These are phyloP conservation scores for Lumbricus terrestris DNA, from an alignment of 2,888 invertebrate genomes.

Conservation along the genomic window DNA sequence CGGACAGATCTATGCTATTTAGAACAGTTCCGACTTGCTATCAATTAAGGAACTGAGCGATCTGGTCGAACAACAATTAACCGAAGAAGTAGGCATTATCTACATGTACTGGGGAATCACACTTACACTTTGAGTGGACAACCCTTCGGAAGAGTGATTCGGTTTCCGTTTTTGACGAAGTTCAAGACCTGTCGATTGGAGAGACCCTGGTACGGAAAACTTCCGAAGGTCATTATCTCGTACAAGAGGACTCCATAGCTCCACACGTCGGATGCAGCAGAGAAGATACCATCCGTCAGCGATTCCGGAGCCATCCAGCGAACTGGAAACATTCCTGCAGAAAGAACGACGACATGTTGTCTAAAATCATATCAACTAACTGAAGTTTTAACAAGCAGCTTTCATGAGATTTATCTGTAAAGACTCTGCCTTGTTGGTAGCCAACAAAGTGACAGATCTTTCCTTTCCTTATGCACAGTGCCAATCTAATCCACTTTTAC, in stretches of 20 bases:
- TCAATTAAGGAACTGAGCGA: background rate
- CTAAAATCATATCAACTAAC: background rate
- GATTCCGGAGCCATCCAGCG: slow-evolving; percentile 93
- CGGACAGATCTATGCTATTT: background rate
- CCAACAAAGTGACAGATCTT: too few species aligned
- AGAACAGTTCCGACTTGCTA: background rate
- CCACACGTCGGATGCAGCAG: slow-evolving; percentile 87
- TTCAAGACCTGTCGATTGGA: slow-evolving; percentile 81
- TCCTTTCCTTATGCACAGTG: too few species aligned
- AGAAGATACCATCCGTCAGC: slow-evolving; percentile 77
- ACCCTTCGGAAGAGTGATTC: slow-evolving; percentile 73
- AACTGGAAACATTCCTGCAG: slow-evolving; percentile 75
- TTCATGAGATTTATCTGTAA: background rate
- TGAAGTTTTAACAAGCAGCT: background rate
- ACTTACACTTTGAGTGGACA: slow-evolving; percentile 79
- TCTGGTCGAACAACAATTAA: background rate
- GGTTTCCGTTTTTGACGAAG: slow-evolving; percentile 75
- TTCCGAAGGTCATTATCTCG: slow-evolving; percentile 82
- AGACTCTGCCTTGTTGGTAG: too few species aligned
- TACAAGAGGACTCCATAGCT: slow-evolving; percentile 83
- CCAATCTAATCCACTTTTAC: too few species aligned
- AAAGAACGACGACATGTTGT: background rate
- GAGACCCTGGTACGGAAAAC: slow-evolving; percentile 84
- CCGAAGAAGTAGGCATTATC: background rate
- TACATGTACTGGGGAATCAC: background rate